Base-by-base conservation (phyloP, 2,888 invertebrate species). In the Plebejus anna region DNA sequence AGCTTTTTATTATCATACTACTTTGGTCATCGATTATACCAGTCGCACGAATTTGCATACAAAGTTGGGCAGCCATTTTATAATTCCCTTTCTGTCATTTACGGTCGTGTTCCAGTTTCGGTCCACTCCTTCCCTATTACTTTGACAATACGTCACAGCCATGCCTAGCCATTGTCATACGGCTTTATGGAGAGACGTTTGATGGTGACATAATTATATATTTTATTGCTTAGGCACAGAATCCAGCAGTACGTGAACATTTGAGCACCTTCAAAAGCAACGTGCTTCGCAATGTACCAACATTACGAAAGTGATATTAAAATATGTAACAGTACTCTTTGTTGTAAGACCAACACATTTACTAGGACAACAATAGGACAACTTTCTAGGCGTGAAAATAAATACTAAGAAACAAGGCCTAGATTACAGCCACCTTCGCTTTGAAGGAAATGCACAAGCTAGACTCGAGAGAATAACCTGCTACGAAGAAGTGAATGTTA, bases 401-500 rank as follows among this genome's bases (percentile, higher is more conserved):
- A 72, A 76, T 71, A 57, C 42, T n/a, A 55, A 13, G 16, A 2
- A 16, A 28, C 57, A 22, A 76, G 38, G 70, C 57, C 73, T 73
- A 70, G 55, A 57, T 71, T 7, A 38, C 55, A 36, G 57, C 38
- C 16, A 55, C 70, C 32, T 66, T 70, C 36, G 70, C 76, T 51
- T 36, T 51, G 11, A 70, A 75, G 6, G 51, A 55, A 76, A 76
- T 75, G 55, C 11, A 42, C 32, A 57, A 47, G 47, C 11, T 13
- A 55, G 55, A 55, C 55, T 55, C 55, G 55, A 76, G 70, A 76
- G 42, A 70, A 75, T 57, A 57, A 70, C 70, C 76, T 61, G 77
- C 70, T 76, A 51, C 47, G 38, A 77, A 76, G 66, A 75, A 76
- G 76, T 76, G 77, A 77, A 77, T 77, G 70, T 77, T 59, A 61